phyloP scores from a whole-genome alignment of 1,140 invertebrate species.

The Drosophila mayri region DNA sequence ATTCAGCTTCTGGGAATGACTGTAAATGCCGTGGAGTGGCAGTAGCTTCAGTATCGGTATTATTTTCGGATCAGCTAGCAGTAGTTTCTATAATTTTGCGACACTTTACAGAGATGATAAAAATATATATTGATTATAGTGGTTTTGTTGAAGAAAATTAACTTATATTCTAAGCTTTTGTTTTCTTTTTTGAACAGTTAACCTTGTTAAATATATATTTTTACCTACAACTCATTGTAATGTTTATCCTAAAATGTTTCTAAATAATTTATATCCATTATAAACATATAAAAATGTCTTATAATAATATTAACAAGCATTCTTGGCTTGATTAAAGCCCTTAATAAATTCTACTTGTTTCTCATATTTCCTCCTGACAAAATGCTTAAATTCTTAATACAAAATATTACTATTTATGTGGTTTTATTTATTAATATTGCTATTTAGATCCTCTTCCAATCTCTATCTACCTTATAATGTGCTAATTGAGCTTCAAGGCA shows the following conservation, averaged over 20 bases:
- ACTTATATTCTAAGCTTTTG: too few relatives aligned
- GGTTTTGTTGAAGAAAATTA: too few relatives aligned
- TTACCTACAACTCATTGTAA: rapidly evolving
- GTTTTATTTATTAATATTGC: background rate
- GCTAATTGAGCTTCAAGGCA: background rate
- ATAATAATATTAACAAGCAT: background rate
- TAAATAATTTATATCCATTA: background rate
- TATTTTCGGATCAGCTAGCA: constrained; percentile 8
- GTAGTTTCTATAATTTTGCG: constrained; percentile 8
- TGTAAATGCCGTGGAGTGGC: background rate
- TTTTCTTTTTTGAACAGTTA: background rate
- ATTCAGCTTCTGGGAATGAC: constrained; percentile 23
- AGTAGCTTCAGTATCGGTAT: background rate
- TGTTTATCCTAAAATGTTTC: background rate
- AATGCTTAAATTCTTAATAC: background rate
- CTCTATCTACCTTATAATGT: background rate
- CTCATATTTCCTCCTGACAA: too few relatives aligned
- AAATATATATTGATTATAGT: background rate
- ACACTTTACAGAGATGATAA: background rate
- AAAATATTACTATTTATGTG: background rate
- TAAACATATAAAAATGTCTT: too few relatives aligned
- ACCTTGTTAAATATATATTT: background rate
- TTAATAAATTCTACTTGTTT: too few relatives aligned
- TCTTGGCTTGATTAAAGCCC: background rate
- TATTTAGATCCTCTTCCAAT: background rate